Evolutionary conservation across 2,888 invertebrate genomes (phyloP).

Genomic region (Drosophila mayaguana): DNA sequence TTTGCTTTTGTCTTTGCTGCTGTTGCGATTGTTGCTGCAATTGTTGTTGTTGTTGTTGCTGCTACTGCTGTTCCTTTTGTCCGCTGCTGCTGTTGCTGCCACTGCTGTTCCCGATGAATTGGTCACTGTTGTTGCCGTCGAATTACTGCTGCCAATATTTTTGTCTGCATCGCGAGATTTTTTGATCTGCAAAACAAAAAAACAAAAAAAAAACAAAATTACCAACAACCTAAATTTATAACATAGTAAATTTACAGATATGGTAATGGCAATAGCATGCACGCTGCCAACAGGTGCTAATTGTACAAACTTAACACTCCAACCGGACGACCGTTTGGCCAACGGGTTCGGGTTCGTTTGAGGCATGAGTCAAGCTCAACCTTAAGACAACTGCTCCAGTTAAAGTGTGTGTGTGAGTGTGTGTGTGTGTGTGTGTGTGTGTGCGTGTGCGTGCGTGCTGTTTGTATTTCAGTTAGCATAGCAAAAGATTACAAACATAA

Average conservation of each 20-base stretch:
- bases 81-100: conserved; percentile 67
- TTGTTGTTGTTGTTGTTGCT: conserved; percentile 66
- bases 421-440: background rate
- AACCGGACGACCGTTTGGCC: background rate
- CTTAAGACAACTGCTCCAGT: conserved; percentile 47
- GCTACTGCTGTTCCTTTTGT: conserved; percentile 71
- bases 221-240: too few species aligned
- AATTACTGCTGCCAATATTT: conserved; percentile 22
- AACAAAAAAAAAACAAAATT: too few species aligned
- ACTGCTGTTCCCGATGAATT: conserved; percentile 54
- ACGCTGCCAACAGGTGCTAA: conserved; percentile 62
- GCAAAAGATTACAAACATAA: conserved; percentile 25
- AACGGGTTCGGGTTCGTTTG: conserved; percentile 1
- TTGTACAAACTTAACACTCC: conserved; percentile 57
- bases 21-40: conserved; percentile 58
- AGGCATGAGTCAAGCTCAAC: conserved; percentile 25
- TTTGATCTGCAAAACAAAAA: conserved; percentile 57
- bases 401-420: conserved; percentile 13
- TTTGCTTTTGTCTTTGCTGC: conserved; percentile 80
- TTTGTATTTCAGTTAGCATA: conserved; percentile 23
- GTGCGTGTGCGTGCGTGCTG: conserved; percentile 9
- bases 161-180: conserved; percentile 71
- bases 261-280: conserved; percentile 48
- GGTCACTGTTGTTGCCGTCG: conserved; percentile 34
- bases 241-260: conserved; percentile 42